Evolutionary conservation across 2,113 vertebrate genomes (phyloP).

Genomic region (Hippocampus comes): DNA sequence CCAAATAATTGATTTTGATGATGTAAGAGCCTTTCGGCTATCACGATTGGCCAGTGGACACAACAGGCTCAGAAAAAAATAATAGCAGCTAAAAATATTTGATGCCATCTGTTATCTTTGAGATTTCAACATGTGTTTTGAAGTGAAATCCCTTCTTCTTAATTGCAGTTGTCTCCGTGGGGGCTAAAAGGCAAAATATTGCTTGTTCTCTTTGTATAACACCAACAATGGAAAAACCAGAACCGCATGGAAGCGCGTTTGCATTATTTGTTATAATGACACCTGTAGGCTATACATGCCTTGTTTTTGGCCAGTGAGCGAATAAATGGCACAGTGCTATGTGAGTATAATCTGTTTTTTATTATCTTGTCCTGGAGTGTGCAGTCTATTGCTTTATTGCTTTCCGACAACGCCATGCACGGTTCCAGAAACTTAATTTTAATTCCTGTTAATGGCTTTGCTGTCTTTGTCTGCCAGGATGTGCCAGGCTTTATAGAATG

Average conservation of each 20-base stretch:
- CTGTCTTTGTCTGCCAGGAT: constrained; percentile 44
- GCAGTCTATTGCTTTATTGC: constrained; percentile 9
- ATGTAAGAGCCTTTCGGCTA: constrained; percentile 60
- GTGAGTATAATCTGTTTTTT: constrained; percentile 10
- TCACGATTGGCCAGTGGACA: constrained; percentile 36
- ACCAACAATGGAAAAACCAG: constrained; percentile 34
- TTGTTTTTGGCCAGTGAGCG: constrained; percentile 33
- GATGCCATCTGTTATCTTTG: constrained; percentile 7
- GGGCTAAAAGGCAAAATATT: constrained; percentile 40
- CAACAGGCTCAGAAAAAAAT: constrained; percentile 51
- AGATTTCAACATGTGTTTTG: constrained; percentile 14
- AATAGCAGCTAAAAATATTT: constrained; percentile 54
- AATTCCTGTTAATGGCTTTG: constrained; percentile 32
- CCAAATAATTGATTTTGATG: constrained; percentile 47
- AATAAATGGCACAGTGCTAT: constrained; percentile 29
- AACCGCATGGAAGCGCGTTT: constrained; percentile 33
- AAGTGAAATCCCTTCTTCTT: constrained; percentile 37
- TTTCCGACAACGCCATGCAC: constrained; percentile 46
- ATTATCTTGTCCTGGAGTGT: background rate
- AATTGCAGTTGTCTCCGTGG: constrained; percentile 11
- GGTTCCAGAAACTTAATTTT: constrained; percentile 39
- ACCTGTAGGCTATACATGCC: constrained; percentile 53
- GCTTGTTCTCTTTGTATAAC: constrained; percentile 21
- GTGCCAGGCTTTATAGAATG: constrained; percentile 4
- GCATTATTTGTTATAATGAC: constrained; percentile 58